Evolutionary conservation across 2,797 vertebrate genomes (phyloP), one percentile per base, ranked within the genome.

Genomic region (Sitta carolinensis): DNA sequence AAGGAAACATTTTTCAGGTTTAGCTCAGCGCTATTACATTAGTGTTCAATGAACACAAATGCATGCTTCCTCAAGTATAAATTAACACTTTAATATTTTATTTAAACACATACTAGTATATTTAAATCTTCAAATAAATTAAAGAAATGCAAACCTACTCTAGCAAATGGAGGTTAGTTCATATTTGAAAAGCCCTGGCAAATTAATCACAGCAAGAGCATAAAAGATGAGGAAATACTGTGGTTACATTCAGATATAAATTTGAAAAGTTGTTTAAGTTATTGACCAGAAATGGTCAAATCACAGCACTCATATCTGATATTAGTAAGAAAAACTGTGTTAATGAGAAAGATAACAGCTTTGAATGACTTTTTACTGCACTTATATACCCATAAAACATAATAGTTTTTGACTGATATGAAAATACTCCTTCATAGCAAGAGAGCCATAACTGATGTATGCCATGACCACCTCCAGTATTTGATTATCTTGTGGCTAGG

Each of bases 351-450:
- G 43, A 85, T 42, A 89, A 8, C 30, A 30, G 45, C 9, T 76
- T 59, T 94, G 52, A 94, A 82, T 70, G 18, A 55, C 23, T 73
- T 72, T 89, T 92, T 75, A 54, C 13, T 68, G 42, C 54, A 50
- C 5, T 82, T 88, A 51, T 18, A 43, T 40, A 58, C 21, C 66
- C 54, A 61, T 84, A 87, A 89, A 91, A 58, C 16, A n/a, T 61
- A 45, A 73, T 70, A 5, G 11, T 40, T 87, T 80, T 81, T 72
- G 55, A 79, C 77, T 76, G 63, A 69, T 72, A 87, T 94, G 25
- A 92, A 95, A 92, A 89, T 50, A 79, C 22, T 84, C n/a, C 13
- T 87, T 95, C 66, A 64, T 3, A 82, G 18, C n/a, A 70, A 84
- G 42, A 80, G n/a, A 27, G 40, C 62, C 52, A 68, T 63, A 69